A percentile compares a stretch with the other conserved stretches of the same genome.
Evolutionary conservation across 2,113 vertebrate genomes (phyloP).

Genomic region (Gopherus flavomarginatus): DNA sequence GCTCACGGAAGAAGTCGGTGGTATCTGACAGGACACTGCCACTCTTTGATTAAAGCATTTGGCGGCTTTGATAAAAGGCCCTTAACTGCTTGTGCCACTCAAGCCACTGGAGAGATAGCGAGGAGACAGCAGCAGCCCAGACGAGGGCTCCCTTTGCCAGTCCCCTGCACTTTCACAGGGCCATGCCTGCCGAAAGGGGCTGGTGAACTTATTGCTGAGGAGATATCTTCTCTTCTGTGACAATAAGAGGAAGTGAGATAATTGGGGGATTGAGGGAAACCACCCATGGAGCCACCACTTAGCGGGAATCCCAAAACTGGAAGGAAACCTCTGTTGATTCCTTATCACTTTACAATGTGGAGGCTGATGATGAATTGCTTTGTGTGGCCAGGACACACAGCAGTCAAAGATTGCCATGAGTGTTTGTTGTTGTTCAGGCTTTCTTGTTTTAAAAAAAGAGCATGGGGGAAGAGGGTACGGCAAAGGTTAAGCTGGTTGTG

Average conservation of each 20-base stretch:
- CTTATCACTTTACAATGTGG: slow-evolving; percentile 71
- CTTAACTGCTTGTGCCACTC: slow-evolving; percentile 68
- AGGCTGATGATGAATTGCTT: slow-evolving; percentile 75
- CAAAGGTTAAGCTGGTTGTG: background rate
- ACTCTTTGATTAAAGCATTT: slow-evolving; percentile 64
- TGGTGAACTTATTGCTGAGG: slow-evolving; percentile 34
- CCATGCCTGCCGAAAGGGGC: slow-evolving; percentile 26
- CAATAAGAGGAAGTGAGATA: slow-evolving; percentile 87
- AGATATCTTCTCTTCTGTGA: slow-evolving; percentile 71
- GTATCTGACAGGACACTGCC: slow-evolving; percentile 43
- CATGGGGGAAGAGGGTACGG: background rate
- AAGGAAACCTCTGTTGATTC: slow-evolving; percentile 78
- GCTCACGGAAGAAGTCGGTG: background rate
- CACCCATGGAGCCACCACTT: slow-evolving; percentile 82
- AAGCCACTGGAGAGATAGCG: slow-evolving; percentile 68
- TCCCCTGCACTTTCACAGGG: slow-evolving; percentile 22
- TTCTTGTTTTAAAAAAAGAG: background rate
- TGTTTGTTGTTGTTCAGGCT: background rate
- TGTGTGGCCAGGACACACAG: background rate
- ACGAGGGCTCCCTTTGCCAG: background rate
- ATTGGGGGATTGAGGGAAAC: slow-evolving; percentile 71
- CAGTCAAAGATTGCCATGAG: background rate
- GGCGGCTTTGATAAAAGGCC: slow-evolving; percentile 77
- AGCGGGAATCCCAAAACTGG: slow-evolving; percentile 79
- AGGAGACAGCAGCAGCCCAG: slow-evolving; percentile 59